Percentiles rank a stretch among this genome's conserved stretches.
Conservation (phyloP, 2,113 vertebrate genomes). For the Vulpes lagopus region DNA sequence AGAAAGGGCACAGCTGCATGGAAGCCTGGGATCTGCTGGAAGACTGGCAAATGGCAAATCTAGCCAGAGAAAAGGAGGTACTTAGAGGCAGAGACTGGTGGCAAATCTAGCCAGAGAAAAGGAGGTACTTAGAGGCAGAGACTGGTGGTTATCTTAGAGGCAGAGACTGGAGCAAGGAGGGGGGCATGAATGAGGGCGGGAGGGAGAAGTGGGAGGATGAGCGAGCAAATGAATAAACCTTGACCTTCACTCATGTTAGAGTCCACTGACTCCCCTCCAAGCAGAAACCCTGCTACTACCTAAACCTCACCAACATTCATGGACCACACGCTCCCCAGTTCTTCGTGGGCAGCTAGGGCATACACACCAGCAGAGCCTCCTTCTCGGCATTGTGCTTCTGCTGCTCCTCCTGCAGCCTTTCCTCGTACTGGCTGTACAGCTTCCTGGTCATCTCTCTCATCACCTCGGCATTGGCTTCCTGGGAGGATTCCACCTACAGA, state of each 20-base stretch:
- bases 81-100: background rate
- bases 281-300: background rate
- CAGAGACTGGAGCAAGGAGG: background rate
- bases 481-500: slow-evolving; percentile 92
- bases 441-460: slow-evolving; percentile 93
- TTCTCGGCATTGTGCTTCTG: slow-evolving; percentile 92
- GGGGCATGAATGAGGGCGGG: background rate
- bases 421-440: slow-evolving; percentile 92
- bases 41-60: background rate
- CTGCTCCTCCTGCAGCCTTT: slow-evolving; percentile 91
- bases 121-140: background rate
- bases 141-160: background rate
- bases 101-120: background rate
- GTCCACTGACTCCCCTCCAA: background rate
- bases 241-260: background rate
- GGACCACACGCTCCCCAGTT: rapidly evolving
- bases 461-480: slow-evolving; percentile 91
- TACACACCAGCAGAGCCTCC: slow-evolving; percentile 92
- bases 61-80: background rate
- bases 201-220: background rate
- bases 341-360: rapidly evolving
- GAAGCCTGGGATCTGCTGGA: background rate
- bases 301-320: background rate
- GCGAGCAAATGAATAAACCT: background rate
- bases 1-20: background rate